These are phyloP conservation scores for Petrophora chlorosata DNA, from an alignment of 2,888 invertebrate species.

Conservation along the genomic window DNA sequence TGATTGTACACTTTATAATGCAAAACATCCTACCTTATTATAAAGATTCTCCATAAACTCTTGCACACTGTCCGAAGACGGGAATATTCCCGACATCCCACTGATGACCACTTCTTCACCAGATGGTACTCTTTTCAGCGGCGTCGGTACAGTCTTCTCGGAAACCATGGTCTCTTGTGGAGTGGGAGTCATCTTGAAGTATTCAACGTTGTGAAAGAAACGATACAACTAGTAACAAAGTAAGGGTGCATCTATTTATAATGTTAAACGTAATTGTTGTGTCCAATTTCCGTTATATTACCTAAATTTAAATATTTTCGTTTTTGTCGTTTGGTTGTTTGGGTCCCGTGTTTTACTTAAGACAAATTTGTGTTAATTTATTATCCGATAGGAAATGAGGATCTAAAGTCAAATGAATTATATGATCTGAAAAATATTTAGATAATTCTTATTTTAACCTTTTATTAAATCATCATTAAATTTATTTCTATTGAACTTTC, in stretches of 20 bases:
- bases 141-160: slow-evolving; percentile 9
- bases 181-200: slow-evolving; percentile 32
- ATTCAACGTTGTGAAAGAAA: background rate
- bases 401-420: no score
- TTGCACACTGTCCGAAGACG: slow-evolving; percentile 85
- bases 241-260: slow-evolving; percentile 1
- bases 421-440: no score
- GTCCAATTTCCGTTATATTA: background rate
- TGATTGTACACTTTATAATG: no score
- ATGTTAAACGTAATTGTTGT: background rate
- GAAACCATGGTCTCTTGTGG: slow-evolving; percentile 24
- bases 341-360: background rate
- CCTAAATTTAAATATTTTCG: background rate
- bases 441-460: no score
- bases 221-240: background rate
- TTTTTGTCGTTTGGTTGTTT: background rate
- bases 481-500: no score
- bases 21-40: slow-evolving; percentile 79
- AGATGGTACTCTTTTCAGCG: slow-evolving; percentile 38
- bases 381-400: no score
- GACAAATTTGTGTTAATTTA: no score
- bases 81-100: slow-evolving; percentile 85
- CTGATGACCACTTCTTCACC: slow-evolving; percentile 82
- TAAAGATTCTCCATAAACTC: slow-evolving; percentile 86
- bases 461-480: no score